Conservation (phyloP, 1,140 invertebrate species). For the Apis laboriosa region DNA sequence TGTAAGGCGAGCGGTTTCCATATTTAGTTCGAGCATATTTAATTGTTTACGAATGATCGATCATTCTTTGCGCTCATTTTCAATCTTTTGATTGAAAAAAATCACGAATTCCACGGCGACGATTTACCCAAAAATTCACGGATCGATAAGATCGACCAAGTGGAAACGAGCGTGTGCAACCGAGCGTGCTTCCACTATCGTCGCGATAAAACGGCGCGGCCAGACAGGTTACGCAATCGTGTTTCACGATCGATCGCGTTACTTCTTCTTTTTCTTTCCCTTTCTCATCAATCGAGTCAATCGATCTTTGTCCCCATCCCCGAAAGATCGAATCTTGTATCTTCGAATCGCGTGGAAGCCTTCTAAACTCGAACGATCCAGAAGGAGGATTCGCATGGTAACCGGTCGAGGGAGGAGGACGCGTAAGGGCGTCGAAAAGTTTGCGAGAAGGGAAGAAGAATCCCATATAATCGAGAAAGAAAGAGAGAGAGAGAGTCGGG, state of each 20-base stretch:
- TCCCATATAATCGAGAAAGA: conserved; percentile 11
- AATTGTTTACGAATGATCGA: no score
- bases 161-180: conserved; percentile 1
- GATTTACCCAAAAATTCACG: background rate
- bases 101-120: no score
- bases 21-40: background rate
- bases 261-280: conserved; percentile 13
- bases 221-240: conserved; percentile 50
- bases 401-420: background rate
- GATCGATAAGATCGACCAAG: conserved; percentile 8
- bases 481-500: background rate
- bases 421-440: background rate
- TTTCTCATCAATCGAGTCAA: conserved; percentile 17
- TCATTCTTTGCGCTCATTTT: no score
- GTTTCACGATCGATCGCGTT: conserved; percentile 45
- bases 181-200: background rate
- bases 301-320: conserved; percentile 22
- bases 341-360: no score
- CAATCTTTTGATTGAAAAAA: no score
- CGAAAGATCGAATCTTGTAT: background rate
- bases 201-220: conserved; percentile 1
- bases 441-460: background rate
- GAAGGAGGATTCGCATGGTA: background rate
- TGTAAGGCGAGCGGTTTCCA: conserved; percentile 2
- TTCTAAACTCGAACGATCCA: background rate